A percentile compares a stretch with the other conserved stretches of the same genome.
phyloP scores from a whole-genome alignment of 2,113 vertebrate species.

The Takifugu flavidus region DNA sequence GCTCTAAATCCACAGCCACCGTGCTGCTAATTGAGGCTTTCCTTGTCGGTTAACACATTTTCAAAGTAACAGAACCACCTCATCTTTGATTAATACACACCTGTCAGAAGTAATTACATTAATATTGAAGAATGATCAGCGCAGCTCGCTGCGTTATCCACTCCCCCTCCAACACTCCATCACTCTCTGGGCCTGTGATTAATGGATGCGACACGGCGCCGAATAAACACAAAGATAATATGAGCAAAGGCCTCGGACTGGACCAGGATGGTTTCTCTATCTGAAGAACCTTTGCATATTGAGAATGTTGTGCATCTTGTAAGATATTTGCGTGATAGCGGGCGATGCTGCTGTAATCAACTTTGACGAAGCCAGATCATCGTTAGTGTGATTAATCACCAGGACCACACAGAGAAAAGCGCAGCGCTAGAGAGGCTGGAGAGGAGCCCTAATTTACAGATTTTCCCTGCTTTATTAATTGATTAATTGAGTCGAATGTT shows the following conservation, averaged over 20 bases:
- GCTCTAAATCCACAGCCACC: conserved; percentile 27
- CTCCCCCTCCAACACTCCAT: conserved; percentile 37
- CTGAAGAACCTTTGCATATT: background rate
- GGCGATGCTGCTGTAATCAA: background rate
- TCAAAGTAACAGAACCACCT: conserved; percentile 39
- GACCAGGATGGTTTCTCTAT: background rate
- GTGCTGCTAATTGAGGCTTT: conserved; percentile 49
- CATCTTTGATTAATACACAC: conserved; percentile 61
- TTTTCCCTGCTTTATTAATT: background rate
- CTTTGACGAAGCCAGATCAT: background rate
- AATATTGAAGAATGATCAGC: conserved; percentile 55
- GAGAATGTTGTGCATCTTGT: background rate
- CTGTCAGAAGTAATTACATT: conserved; percentile 66
- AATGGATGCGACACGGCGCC: conserved; percentile 15
- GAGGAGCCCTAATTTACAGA: background rate
- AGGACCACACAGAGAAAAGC: background rate
- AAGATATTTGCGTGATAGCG: background rate
- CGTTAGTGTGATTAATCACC: background rate
- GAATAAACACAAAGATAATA: conserved; percentile 12
- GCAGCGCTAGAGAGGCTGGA: background rate
- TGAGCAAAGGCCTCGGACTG: background rate
- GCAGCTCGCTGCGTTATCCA: conserved; percentile 41
- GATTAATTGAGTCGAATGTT: background rate
- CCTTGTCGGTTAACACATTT: conserved; percentile 51
- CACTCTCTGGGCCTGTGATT: conserved; percentile 33